These are phyloP conservation scores for Drosophila triauraria DNA, from an alignment of 1,140 invertebrate genomes.

Conservation along the genomic window DNA sequence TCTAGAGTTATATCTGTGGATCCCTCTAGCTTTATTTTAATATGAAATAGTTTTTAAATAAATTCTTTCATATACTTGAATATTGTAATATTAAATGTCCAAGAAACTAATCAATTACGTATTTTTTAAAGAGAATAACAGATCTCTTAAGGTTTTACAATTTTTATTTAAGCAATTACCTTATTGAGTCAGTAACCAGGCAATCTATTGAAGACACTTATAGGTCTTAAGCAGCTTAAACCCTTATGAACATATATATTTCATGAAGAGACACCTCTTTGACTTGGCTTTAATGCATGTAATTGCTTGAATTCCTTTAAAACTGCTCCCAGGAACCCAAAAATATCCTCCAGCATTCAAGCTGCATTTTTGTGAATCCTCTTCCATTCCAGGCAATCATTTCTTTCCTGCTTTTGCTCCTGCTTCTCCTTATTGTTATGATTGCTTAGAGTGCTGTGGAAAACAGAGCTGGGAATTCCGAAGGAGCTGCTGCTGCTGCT, in stretches of 20 bases:
- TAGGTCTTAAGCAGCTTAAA: not conserved
- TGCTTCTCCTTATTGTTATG: slow-evolving; percentile 24
- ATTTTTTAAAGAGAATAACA: no score
- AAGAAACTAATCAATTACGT: no score
- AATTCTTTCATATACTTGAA: no score
- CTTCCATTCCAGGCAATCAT: slow-evolving; percentile 6
- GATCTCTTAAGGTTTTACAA: no score
- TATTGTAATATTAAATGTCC: no score
- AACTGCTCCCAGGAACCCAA: not conserved
- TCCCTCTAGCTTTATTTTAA: no score
- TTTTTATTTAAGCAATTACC: no score
- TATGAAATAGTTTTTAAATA: no score
- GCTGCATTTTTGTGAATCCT: not conserved
- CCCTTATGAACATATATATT: not conserved
- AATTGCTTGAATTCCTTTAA: slow-evolving; percentile 4
- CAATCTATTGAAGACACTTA: not conserved
- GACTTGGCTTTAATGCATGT: not conserved
- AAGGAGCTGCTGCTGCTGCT: slow-evolving; percentile 8
- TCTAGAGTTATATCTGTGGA: not conserved
- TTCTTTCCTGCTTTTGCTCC: not conserved
- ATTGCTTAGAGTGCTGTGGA: slow-evolving; percentile 25
- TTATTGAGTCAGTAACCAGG: not conserved
- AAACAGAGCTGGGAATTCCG: slow-evolving; percentile 18
- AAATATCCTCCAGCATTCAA: not conserved
- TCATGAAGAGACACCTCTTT: not conserved